These are phyloP conservation scores for Cyprinodon diabolis DNA, from an alignment of 2,797 vertebrate genomes.

Conservation along the genomic window DNA sequence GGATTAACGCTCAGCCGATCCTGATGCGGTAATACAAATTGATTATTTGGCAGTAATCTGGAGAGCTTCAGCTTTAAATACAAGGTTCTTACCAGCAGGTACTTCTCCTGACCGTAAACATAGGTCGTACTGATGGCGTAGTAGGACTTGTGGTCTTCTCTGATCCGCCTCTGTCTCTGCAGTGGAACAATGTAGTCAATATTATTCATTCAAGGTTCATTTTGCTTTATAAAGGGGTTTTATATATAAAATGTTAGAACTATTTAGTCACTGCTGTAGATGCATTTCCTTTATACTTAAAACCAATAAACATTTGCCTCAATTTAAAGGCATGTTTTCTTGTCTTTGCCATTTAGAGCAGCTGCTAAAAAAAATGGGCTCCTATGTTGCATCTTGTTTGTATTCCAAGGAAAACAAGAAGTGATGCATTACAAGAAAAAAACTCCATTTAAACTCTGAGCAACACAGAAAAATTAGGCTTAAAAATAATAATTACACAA, in stretches of 20 bases:
- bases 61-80: constrained; percentile 4
- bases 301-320: background rate
- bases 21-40: constrained; percentile 16
- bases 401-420: no score
- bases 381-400: no score
- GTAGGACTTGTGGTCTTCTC: constrained; percentile 93
- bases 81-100: constrained; percentile 88
- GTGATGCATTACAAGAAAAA: no score
- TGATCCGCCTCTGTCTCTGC: constrained; percentile 89
- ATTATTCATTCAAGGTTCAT: background rate
- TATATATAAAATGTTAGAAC: background rate
- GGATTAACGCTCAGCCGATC: constrained; percentile 16
- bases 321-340: background rate
- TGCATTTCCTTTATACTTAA: background rate
- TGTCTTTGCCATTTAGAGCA: background rate
- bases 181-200: constrained; percentile 28
- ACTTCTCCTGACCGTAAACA: constrained; percentile 98
- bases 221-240: background rate
- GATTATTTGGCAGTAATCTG: constrained; percentile 38
- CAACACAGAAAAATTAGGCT: background rate
- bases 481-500: background rate
- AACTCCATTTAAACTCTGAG: no score
- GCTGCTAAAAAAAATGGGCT: no score
- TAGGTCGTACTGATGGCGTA: constrained; percentile 97
- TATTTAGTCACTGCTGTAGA: background rate